These are phyloP conservation scores for Galeruca laticollis DNA, from an alignment of 2,888 invertebrate genomes.

Conservation along the genomic window DNA sequence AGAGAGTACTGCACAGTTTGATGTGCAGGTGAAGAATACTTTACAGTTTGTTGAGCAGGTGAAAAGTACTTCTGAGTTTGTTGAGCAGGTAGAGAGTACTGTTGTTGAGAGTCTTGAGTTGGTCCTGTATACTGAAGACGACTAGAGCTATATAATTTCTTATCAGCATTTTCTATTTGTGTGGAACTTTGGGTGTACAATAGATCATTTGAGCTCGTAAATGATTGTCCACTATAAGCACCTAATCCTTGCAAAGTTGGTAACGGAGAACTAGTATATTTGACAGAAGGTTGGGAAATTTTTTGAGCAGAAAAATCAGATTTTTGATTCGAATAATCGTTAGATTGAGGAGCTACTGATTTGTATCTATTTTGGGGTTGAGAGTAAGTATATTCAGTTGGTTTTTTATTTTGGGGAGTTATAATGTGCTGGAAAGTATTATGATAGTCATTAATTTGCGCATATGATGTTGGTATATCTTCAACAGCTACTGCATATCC, in stretches of 20 bases:
- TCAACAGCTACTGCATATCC: constrained; percentile 43
- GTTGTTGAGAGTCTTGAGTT: not conserved
- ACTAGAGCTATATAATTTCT: not conserved
- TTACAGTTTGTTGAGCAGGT: not conserved
- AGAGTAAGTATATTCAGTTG: constrained; percentile 18
- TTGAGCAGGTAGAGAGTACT: not conserved
- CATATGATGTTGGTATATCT: constrained; percentile 46
- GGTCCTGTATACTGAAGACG: not conserved
- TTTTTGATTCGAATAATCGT: not conserved
- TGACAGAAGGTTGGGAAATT: constrained; percentile 1
- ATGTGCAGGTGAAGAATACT: not conserved
- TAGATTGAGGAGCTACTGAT: not conserved
- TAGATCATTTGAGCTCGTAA: not conserved
- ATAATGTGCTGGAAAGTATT: constrained; percentile 47
- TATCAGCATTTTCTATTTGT: not conserved
- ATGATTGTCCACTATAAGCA: constrained; percentile 2
- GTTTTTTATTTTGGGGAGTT: constrained; percentile 27
- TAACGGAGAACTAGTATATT: constrained; percentile 1
- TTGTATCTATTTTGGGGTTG: constrained; percentile 14
- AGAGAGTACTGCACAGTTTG: not conserved
- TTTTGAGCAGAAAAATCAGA: constrained; percentile 1
- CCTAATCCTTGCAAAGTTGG: constrained; percentile 6
- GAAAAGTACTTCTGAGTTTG: not conserved
- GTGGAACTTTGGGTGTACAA: not conserved
- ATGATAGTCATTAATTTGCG: constrained; percentile 50